Base-by-base conservation (phyloP, 2,113 vertebrate genomes). In the Serinus canaria region DNA sequence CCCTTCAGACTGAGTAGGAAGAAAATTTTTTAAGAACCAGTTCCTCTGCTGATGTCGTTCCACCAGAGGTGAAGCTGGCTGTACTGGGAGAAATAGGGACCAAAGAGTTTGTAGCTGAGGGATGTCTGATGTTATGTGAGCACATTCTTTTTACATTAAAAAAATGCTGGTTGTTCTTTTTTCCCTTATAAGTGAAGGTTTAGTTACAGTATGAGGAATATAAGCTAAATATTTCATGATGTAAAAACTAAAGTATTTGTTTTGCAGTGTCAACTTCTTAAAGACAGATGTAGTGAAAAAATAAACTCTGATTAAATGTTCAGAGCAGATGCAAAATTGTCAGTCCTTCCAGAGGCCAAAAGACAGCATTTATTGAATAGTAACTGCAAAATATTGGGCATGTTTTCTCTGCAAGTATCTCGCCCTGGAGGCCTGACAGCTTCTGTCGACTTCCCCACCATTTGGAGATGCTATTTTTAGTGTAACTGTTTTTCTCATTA, bases 381-480 rank as follows among this genome's bases (percentile, higher is more conserved):
- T 62, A 91, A 91, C 43, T 66, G 76, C 46, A 78, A 88, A 94
- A 72, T 90, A 79, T 68, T 39, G 89, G 55, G 22, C 79, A 28
- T 95, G 55, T 94, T 96, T 97, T 96, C 75, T 95, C 95, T 80
- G 89, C 30, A 13, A 93, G 19, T 81, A 68, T 97, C 55, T 72
- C 8, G 33, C 83, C 89, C 86, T 91, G 66, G 79, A 90, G 94
- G 83, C 47, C 62, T 93, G 95, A 90, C 86, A 88, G 37, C 53
- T 95, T 95, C 86, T 85, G 89, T 94, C 11, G 3, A 78, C 74
- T 97, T 95, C 95, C 70, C 79, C 69, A 47, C 72, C 8, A 20
- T 91, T 92, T 66, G 30, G 70, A 88, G 79, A 83, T 82, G 69
- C 94, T 97, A 97, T 97, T 97, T 97, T 96, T 97, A 96, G 95